phyloP scores from a whole-genome alignment of 2,888 invertebrate genomes.

The Limnephilus auricula region DNA sequence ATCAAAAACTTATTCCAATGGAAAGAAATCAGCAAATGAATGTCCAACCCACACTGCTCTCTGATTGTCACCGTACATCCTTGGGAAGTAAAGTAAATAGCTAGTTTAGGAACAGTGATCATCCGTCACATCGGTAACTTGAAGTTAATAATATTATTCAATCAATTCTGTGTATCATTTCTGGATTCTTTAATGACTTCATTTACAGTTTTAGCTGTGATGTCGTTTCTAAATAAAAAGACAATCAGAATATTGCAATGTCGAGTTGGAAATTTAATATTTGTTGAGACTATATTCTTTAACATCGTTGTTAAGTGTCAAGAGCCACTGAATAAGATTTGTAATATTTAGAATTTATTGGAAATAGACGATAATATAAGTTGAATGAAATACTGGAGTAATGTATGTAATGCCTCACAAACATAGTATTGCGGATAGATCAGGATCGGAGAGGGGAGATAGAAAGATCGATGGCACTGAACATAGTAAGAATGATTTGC shows the following conservation, averaged over 20 bases:
- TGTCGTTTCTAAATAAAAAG: background rate
- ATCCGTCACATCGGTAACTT: background rate
- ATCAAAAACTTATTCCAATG: background rate
- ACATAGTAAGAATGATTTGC: slow-evolving; percentile 10
- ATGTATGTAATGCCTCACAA: background rate
- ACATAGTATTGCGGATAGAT: background rate
- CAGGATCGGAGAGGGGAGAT: background rate
- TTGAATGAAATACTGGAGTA: no score
- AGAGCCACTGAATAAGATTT: background rate
- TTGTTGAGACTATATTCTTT: background rate
- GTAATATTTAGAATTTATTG: background rate
- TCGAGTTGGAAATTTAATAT: background rate
- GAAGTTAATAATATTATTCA: background rate
- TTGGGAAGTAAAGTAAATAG: no score
- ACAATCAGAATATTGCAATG: background rate
- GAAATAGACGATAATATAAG: background rate
- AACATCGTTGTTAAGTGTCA: background rate
- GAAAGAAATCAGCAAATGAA: background rate
- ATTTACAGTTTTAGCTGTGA: background rate
- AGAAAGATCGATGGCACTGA: background rate
- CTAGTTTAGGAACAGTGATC: background rate
- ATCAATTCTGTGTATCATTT: background rate
- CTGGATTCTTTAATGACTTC: background rate
- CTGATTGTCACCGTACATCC: background rate
- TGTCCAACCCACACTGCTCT: background rate